Conservation (phyloP, 2,888 invertebrate genomes). For the Ornithoptera priamus region DNA sequence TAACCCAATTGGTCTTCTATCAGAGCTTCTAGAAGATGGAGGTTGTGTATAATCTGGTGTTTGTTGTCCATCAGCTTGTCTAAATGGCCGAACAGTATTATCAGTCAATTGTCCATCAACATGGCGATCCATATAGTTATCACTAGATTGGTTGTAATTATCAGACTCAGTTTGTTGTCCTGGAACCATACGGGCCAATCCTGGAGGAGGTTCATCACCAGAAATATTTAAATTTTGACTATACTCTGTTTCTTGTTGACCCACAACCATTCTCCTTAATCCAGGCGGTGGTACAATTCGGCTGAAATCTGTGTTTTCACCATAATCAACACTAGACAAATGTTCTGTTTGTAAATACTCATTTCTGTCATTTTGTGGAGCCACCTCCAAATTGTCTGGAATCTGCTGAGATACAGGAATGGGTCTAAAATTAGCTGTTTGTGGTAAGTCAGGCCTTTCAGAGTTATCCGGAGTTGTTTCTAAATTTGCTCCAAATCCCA, state of each 20-base stretch:
- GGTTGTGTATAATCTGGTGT: constrained; percentile 60
- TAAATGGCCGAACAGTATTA: constrained; percentile 55
- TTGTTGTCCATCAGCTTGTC: constrained; percentile 71
- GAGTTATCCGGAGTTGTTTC: constrained; percentile 85
- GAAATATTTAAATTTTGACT: constrained; percentile 56
- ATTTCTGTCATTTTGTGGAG: constrained; percentile 85
- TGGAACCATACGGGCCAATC: constrained; percentile 75
- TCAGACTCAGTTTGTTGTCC: constrained; percentile 72
- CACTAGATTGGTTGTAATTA: constrained; percentile 58
- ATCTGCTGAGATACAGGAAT: constrained; percentile 52
- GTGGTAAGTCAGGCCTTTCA: constrained; percentile 81
- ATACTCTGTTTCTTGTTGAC: constrained; percentile 81
- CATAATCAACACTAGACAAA: constrained; percentile 80
- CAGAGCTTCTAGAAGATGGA: constrained; percentile 45
- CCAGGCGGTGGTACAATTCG: constrained; percentile 82
- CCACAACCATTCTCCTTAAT: constrained; percentile 83
- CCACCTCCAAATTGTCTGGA: constrained; percentile 81
- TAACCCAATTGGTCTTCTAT: constrained; percentile 76
- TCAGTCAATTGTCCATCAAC: constrained; percentile 69
- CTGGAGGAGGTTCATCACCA: constrained; percentile 76
- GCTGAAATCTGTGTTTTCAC: constrained; percentile 68
- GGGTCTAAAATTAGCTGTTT: constrained; percentile 48
- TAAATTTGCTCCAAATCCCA: constrained; percentile 79
- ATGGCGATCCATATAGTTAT: constrained; percentile 68
- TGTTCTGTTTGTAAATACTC: constrained; percentile 89